Evolutionary conservation across 2,113 vertebrate genomes (phyloP).

Genomic region (Chaetodon auriga): DNA sequence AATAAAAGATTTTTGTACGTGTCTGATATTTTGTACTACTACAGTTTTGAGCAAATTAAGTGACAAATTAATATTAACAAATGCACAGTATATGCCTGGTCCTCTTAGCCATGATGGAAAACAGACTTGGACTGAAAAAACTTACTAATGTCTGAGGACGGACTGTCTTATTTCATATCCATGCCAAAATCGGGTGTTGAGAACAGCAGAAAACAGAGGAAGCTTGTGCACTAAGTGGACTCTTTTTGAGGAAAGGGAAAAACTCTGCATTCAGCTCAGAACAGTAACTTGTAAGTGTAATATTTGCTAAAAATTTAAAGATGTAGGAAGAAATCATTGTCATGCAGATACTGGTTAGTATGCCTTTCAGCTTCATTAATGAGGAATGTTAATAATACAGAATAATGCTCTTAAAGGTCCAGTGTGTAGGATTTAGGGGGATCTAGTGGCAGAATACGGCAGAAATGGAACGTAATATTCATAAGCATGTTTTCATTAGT

Average conservation of each 20-base stretch:
- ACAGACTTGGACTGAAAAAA: conserved; percentile 28
- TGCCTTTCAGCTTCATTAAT: background rate
- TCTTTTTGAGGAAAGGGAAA: background rate
- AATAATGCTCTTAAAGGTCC: background rate
- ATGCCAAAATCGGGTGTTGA: conserved; percentile 2
- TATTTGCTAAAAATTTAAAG: background rate
- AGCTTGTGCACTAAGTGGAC: background rate
- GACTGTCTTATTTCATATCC: conserved; percentile 27
- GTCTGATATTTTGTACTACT: too few species aligned
- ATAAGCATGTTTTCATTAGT: too few species aligned
- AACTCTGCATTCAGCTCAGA: background rate
- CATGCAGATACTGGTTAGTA: background rate
- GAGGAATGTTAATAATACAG: too few species aligned
- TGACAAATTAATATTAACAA: too few species aligned
- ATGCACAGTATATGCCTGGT: too few species aligned
- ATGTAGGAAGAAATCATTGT: background rate
- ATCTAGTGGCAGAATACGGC: too few species aligned
- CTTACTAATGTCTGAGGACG: conserved; percentile 11
- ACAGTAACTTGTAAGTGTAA: background rate
- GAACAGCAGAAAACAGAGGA: background rate
- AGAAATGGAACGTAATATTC: too few species aligned
- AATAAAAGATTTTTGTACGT: too few species aligned
- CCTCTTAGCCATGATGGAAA: conserved; percentile 8
- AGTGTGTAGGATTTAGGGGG: too few species aligned
- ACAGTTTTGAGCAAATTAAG: background rate